Conservation (phyloP, 2,888 invertebrate genomes). For the Zaprionus bogoriensis region DNA sequence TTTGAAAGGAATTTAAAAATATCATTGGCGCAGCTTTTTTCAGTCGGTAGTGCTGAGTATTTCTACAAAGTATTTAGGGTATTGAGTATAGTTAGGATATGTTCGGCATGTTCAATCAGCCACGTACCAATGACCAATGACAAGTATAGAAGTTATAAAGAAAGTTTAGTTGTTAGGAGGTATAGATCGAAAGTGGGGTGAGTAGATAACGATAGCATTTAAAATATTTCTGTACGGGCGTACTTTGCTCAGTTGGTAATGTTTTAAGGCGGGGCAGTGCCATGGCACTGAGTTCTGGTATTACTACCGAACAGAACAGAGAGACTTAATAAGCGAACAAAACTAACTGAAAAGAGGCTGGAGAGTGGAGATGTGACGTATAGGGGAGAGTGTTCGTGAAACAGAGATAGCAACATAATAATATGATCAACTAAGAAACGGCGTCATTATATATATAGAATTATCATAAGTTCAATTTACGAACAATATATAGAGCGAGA, state of each 20-base stretch:
- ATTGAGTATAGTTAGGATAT: conserved; percentile 23
- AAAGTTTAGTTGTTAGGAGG: conserved; percentile 46
- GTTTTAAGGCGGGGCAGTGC: conserved; percentile 13
- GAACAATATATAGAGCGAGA: conserved; percentile 50
- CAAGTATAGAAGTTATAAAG: conserved; percentile 49
- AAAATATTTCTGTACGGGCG: conserved; percentile 59
- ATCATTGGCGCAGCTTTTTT: conserved; percentile 42
- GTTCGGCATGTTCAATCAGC: conserved; percentile 11
- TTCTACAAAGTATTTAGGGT: conserved; percentile 18
- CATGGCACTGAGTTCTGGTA: conserved; percentile 39
- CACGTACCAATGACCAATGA: conserved; percentile 38
- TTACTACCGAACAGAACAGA: conserved; percentile 24
- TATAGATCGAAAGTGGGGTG: conserved; percentile 52
- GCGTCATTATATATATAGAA: conserved; percentile 56
- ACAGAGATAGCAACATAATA: conserved; percentile 69
- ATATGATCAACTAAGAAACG: conserved; percentile 75
- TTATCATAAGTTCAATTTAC: conserved; percentile 55
- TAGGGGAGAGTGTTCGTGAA: conserved; percentile 24
- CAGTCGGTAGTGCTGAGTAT: conserved; percentile 25
- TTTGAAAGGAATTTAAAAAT: conserved; percentile 53
- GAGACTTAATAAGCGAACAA: conserved; percentile 57
- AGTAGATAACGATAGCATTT: conserved; percentile 82
- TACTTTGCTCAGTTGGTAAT: conserved; percentile 36
- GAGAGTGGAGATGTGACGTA: conserved; percentile 29
- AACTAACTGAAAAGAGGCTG: conserved; percentile 52